Percentiles rank a stretch among this genome's conserved stretches.
Conservation (phyloP, 35 echinoderm and acorn worm species). For the Anneissia japonica region DNA sequence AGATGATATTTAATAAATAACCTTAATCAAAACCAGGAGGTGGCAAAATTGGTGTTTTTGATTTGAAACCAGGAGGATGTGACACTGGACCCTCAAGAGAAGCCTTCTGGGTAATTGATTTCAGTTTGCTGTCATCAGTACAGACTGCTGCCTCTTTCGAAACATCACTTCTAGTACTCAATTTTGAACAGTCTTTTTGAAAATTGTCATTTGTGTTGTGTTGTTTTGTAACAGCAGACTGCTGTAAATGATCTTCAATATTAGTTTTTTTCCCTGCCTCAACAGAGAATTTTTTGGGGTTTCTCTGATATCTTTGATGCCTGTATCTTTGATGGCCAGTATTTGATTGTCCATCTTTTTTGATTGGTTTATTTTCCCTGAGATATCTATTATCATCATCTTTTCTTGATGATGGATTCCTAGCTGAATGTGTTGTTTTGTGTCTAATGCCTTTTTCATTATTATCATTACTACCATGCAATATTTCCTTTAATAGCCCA, state of each 20-base stretch:
- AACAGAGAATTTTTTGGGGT: too few species aligned
- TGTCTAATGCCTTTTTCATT: not conserved
- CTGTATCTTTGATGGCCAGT: not conserved
- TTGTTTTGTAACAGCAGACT: too few species aligned
- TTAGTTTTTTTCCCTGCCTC: too few species aligned
- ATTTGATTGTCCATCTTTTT: not conserved
- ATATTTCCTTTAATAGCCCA: not conserved
- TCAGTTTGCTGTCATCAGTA: not conserved
- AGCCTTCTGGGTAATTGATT: not conserved
- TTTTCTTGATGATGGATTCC: too few species aligned
- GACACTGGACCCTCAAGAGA: not conserved
- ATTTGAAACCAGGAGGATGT: not conserved
- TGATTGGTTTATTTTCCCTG: not conserved
- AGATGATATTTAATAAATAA: not conserved
- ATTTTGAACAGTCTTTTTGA: not conserved
- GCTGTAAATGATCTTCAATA: too few species aligned
- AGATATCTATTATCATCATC: not conserved
- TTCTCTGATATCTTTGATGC: not conserved
- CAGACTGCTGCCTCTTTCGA: not conserved
- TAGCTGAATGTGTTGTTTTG: too few species aligned
- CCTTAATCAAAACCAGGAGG: not conserved
- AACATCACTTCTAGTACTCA: too few species aligned
- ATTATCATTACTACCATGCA: not conserved
- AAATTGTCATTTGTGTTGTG: not conserved
- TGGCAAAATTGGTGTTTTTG: not conserved